Conservation (phyloP, 2,888 invertebrate species). For the Neoascia interrupta region DNA sequence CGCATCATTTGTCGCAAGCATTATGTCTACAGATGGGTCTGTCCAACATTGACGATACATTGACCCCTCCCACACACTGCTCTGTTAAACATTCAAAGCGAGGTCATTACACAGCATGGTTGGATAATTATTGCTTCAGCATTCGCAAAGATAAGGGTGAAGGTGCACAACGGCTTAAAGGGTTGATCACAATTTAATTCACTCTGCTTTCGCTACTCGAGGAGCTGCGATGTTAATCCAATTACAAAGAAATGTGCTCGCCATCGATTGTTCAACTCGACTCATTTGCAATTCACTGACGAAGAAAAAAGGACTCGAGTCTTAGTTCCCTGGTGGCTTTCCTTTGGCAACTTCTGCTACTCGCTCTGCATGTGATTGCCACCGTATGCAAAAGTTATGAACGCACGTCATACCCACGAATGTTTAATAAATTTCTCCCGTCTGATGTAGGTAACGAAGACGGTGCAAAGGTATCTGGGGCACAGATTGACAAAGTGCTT, state of each 20-base stretch:
- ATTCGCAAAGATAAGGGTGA: too few relatives aligned
- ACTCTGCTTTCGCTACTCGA: too few relatives aligned
- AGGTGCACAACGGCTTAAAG: too few relatives aligned
- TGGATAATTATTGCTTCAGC: too few relatives aligned
- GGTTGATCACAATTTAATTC: too few relatives aligned
- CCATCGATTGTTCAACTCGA: conserved; percentile 24
- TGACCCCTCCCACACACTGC: too few relatives aligned
- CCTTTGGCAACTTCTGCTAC: not conserved
- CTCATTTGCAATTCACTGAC: conserved; percentile 5
- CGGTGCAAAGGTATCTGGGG: not conserved
- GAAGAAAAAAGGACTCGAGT: not conserved
- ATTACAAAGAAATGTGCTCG: conserved; percentile 11
- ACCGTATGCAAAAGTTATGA: conserved; percentile 13
- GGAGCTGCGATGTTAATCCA: conserved; percentile 39
- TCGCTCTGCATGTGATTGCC: not conserved
- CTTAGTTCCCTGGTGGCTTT: not conserved
- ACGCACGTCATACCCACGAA: too few relatives aligned
- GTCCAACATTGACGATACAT: too few relatives aligned
- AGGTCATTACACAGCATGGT: too few relatives aligned
- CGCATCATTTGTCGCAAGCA: conserved; percentile 36
- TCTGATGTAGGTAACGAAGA: not conserved
- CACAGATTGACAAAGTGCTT: not conserved
- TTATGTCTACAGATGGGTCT: too few relatives aligned
- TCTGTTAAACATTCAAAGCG: too few relatives aligned
- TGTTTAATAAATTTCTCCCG: not conserved